These are phyloP conservation scores for Drosophila sucinea DNA, from an alignment of 1,140 invertebrate species.

Conservation along the genomic window DNA sequence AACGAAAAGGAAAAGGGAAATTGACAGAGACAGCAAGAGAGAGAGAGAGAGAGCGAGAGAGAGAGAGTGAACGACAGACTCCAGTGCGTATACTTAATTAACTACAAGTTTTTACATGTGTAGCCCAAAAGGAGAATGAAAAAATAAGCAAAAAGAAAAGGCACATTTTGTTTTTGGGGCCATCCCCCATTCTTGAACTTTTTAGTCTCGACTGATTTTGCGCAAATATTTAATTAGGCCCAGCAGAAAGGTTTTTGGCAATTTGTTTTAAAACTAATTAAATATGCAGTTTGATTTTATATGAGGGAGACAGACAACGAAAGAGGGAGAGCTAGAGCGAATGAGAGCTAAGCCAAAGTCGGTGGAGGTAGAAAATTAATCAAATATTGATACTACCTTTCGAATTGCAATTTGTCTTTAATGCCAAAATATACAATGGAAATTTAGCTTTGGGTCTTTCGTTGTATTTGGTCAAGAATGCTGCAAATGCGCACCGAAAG, in stretches of 20 bases:
- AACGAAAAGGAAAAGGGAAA: conserved; percentile 41
- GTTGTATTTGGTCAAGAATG: conserved; percentile 18
- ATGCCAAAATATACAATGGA: conserved; percentile 26
- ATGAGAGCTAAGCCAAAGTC: conserved; percentile 17
- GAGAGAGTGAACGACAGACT: conserved; percentile 15
- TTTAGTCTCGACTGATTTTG: conserved; percentile 42
- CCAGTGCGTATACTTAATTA: conserved; percentile 75
- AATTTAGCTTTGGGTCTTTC: conserved; percentile 9
- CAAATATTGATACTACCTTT: conserved; percentile 56
- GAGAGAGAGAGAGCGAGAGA: not conserved
- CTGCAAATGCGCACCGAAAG: conserved; percentile 61
- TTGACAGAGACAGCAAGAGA: conserved; percentile 29
- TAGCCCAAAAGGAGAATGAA: conserved; percentile 11
- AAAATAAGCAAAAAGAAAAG: conserved; percentile 17
- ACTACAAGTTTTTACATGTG: conserved; percentile 60
- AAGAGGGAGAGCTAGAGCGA: not conserved
- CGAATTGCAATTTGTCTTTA: conserved; percentile 55
- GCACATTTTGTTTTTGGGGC: conserved; percentile 15
- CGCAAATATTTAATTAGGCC: conserved; percentile 75
- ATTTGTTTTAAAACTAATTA: conserved; percentile 50
- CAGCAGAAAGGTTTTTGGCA: conserved; percentile 15
- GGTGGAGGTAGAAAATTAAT: conserved; percentile 26
- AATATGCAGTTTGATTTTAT: conserved; percentile 50
- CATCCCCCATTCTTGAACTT: conserved; percentile 3
- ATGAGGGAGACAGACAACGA: not conserved